Conservation (phyloP, 2,888 invertebrate genomes). For the Mamestra brassicae region DNA sequence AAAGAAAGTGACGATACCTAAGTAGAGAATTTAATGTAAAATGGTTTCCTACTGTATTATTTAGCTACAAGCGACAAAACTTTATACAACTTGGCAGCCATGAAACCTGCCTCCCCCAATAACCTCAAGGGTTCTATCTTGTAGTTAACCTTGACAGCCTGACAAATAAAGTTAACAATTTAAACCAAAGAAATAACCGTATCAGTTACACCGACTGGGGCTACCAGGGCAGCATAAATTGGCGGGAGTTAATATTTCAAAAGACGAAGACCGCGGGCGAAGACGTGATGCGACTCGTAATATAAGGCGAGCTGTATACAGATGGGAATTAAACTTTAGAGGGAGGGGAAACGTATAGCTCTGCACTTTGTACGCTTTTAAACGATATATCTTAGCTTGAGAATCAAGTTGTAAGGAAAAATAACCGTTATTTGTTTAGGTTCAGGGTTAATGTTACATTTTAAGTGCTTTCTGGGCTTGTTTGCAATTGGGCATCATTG, state of each 20-base stretch:
- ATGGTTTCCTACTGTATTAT: no score
- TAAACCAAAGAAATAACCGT: constrained; percentile 55
- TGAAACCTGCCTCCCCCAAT: neutral
- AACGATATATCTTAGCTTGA: constrained; percentile 33
- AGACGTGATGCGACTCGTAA: constrained; percentile 64
- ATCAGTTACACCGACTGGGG: constrained; percentile 55
- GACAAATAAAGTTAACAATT: constrained; percentile 48
- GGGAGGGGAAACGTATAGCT: constrained; percentile 32
- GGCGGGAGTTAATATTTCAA: constrained; percentile 68
- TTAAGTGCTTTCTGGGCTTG: neutral
- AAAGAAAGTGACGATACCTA: no score
- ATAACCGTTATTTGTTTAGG: neutral
- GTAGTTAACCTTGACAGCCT: constrained; percentile 26
- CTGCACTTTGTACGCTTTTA: constrained; percentile 51
- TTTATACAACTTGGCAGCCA: neutral
- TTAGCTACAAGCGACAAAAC: neutral
- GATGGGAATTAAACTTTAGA: constrained; percentile 55
- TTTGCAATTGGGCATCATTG: no score
- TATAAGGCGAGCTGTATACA: constrained; percentile 51
- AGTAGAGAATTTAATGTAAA: no score
- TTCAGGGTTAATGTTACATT: neutral
- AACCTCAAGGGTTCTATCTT: neutral
- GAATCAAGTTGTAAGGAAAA: constrained; percentile 22
- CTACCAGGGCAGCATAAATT: constrained; percentile 64
- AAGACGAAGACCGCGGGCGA: constrained; percentile 62